Evolutionary conservation across 2,113 vertebrate species (phyloP).

Genomic region (Furnarius figulus): DNA sequence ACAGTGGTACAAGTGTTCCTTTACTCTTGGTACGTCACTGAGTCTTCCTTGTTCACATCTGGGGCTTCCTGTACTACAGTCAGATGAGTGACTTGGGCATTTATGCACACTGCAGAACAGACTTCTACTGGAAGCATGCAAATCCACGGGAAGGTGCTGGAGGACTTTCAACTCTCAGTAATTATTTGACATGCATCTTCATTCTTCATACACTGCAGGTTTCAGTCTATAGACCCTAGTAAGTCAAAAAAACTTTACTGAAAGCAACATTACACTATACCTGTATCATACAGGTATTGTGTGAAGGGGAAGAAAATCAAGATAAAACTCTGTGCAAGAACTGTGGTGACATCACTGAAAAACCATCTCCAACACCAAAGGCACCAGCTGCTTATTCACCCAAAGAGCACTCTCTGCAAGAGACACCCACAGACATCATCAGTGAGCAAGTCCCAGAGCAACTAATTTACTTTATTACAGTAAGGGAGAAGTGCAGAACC

Average conservation of each 20-base stretch:
- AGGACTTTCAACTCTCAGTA: neutral
- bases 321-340: neutral
- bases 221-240: neutral
- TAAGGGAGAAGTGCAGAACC: neutral
- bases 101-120: neutral
- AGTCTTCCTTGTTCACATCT: neutral
- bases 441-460: constrained; percentile 4
- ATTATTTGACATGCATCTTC: neutral
- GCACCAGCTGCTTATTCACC: constrained; percentile 6
- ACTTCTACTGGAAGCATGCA: neutral
- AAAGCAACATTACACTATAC: neutral
- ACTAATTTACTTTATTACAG: constrained; percentile 19
- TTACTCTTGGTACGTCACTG: neutral
- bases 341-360: neutral
- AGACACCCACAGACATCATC: neutral
- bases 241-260: neutral
- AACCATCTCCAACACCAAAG: neutral
- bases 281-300: neutral
- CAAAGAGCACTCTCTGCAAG: neutral
- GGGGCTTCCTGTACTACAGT: neutral
- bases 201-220: neutral
- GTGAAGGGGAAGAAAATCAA: neutral
- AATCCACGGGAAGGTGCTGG: neutral
- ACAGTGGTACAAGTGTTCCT: neutral
- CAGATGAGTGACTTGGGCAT: neutral